Evolutionary conservation across 1,140 invertebrate genomes (phyloP).

Genomic region (Asbolus verrucosus): DNA sequence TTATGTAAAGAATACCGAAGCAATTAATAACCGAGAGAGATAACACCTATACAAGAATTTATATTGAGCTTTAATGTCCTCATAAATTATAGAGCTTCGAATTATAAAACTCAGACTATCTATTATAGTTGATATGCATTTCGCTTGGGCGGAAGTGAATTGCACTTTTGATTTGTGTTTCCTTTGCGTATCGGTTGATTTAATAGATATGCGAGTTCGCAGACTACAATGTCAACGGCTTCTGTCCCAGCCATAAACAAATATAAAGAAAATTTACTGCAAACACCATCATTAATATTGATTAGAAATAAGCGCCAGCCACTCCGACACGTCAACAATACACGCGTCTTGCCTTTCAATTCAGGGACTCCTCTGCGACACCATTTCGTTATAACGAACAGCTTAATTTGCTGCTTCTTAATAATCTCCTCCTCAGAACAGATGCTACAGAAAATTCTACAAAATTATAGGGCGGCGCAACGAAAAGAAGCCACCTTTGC

Average conservation of each 20-base stretch:
- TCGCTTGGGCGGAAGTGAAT: conserved; percentile 40
- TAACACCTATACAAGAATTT: conserved; percentile 33
- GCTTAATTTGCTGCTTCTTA: too few species aligned
- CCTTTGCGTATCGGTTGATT: conserved; percentile 9
- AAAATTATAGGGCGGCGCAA: neutral
- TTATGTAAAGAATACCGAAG: conserved; percentile 37
- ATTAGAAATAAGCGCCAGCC: conserved; percentile 26
- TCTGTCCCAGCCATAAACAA: conserved; percentile 10
- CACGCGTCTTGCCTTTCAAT: conserved; percentile 1
- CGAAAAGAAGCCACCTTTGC: too few species aligned
- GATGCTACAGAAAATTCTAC: neutral
- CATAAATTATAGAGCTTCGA: conserved; percentile 20
- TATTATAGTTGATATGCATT: conserved; percentile 37
- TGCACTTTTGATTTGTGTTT: conserved; percentile 45
- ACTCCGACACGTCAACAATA: neutral
- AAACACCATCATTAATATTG: conserved; percentile 15
- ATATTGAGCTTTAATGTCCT: conserved; percentile 34
- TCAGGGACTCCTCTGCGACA: neutral
- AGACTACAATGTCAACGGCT: conserved; percentile 2
- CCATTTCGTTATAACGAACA: too few species aligned
- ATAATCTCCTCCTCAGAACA: neutral
- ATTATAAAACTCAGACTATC: conserved; percentile 24
- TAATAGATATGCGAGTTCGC: too few species aligned
- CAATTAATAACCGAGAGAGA: conserved; percentile 34
- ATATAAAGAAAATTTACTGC: conserved; percentile 3